Evolutionary conservation across 23 tunicate genomes (phyloP).

Genomic region (Trididemnum nubilum): DNA sequence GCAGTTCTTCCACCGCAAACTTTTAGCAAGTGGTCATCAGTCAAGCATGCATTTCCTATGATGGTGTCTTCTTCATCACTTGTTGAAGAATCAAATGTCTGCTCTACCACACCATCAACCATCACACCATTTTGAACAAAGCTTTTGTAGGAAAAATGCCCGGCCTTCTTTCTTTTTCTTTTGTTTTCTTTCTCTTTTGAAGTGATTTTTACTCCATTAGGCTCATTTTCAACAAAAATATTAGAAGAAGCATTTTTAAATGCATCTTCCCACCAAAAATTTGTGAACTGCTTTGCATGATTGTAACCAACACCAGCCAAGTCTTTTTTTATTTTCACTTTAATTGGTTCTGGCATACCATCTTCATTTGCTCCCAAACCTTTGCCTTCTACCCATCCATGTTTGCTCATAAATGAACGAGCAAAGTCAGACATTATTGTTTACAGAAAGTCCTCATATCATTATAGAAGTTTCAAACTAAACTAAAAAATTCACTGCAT

Average conservation of each 20-base stretch:
- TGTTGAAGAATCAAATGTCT: neutral
- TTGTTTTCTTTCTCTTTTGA: conserved; percentile 2
- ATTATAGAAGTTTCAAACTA: no score
- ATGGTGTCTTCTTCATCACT: conserved; percentile 12
- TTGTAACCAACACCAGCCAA: conserved; percentile 45
- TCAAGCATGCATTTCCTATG: neutral
- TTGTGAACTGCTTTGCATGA: conserved; percentile 35
- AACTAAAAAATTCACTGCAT: no score
- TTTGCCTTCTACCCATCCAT: conserved; percentile 70
- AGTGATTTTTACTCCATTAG: neutral
- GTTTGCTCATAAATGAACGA: conserved; percentile 31
- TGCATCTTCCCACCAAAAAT: conserved; percentile 58
- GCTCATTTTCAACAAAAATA: conserved; percentile 12
- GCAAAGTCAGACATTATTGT: conserved; percentile 62
- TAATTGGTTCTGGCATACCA: conserved; percentile 68
- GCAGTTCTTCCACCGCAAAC: conserved; percentile 30
- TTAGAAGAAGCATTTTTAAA: conserved; percentile 39
- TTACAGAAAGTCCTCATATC: no score
- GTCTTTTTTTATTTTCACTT: conserved; percentile 71
- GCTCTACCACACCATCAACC: neutral
- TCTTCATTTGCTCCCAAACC: conserved; percentile 71
- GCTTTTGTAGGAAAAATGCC: neutral
- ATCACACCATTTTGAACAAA: conserved; percentile 17
- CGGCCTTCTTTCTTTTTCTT: neutral
- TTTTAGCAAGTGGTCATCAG: conserved; percentile 16